Conservation (phyloP, 2,888 invertebrate genomes). For the Phyllotreta cruciferae region DNA sequence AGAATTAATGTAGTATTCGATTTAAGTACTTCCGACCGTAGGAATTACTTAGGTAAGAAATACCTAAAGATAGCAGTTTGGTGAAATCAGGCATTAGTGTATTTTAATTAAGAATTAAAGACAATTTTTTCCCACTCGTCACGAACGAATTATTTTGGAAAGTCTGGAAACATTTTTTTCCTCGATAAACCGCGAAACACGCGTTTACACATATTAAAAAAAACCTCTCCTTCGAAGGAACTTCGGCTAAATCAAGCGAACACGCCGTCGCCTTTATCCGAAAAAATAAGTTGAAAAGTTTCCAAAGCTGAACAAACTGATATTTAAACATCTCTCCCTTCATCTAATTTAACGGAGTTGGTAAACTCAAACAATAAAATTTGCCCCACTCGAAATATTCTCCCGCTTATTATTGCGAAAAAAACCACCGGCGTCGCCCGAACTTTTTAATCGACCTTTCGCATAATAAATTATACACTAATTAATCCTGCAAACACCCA, state of each 20-base stretch:
- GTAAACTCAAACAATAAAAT: slow-evolving; percentile 45
- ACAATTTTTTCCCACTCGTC: too few species aligned
- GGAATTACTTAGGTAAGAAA: too few species aligned
- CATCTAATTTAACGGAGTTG: slow-evolving; percentile 43
- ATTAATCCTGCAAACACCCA: too few species aligned
- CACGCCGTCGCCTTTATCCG: slow-evolving; percentile 26
- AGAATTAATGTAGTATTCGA: too few species aligned
- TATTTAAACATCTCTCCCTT: slow-evolving; percentile 42
- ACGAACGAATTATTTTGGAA: too few species aligned
- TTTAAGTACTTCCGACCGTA: too few species aligned
- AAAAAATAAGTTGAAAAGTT: slow-evolving; percentile 41
- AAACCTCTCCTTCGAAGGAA: slow-evolving; percentile 2
- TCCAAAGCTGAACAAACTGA: slow-evolving; percentile 34
- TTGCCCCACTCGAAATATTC: slow-evolving; percentile 42
- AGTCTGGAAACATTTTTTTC: neutral
- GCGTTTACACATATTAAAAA: slow-evolving; percentile 10
- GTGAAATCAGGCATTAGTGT: too few species aligned
- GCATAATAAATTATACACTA: too few species aligned
- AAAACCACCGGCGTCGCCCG: slow-evolving; percentile 1
- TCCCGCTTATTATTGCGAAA: slow-evolving; percentile 46
- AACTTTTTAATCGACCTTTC: slow-evolving; percentile 15
- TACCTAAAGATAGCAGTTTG: too few species aligned
- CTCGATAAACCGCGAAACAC: slow-evolving; percentile 18
- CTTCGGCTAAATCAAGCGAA: slow-evolving; percentile 29
- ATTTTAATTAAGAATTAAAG: too few species aligned